phyloP scores from a whole-genome alignment of 2,113 vertebrate species.

The Nannospalax galili region DNA sequence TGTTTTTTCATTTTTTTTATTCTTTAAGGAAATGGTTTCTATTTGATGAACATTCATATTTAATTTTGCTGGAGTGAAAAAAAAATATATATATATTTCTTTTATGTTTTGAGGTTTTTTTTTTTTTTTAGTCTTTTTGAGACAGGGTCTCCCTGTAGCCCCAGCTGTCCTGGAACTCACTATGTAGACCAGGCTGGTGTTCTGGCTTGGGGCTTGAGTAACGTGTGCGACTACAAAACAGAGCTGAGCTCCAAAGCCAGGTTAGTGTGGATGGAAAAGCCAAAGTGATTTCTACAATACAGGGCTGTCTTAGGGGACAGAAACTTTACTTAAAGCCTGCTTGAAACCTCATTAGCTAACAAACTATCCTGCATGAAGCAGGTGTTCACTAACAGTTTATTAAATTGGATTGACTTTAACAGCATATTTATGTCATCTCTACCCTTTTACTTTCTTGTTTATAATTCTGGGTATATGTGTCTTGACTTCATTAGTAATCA shows the following conservation, averaged over 20 bases:
- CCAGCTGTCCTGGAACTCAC: no score
- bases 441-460: slow-evolving; percentile 7
- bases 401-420: slow-evolving; percentile 39
- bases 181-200: no score
- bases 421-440: slow-evolving; percentile 5
- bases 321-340: background rate
- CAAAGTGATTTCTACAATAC: background rate
- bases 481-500: slow-evolving; percentile 15
- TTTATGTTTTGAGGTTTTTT: no score
- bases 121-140: no score
- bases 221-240: background rate
- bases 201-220: background rate
- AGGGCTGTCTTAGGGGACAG: background rate
- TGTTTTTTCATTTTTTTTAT: no score
- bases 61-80: no score
- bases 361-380: background rate
- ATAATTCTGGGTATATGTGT: background rate
- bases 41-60: no score
- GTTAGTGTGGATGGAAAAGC: background rate
- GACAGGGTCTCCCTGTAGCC: no score
- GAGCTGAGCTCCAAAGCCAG: background rate
- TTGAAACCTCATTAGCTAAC: slow-evolving; percentile 10
- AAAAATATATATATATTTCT: no score
- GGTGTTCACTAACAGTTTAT: slow-evolving; percentile 24
- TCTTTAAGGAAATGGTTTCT: no score